A percentile compares a stretch with the other conserved stretches of the same genome.
Conservation (phyloP, 2,888 invertebrate genomes). For the Laspeyria flexula region DNA sequence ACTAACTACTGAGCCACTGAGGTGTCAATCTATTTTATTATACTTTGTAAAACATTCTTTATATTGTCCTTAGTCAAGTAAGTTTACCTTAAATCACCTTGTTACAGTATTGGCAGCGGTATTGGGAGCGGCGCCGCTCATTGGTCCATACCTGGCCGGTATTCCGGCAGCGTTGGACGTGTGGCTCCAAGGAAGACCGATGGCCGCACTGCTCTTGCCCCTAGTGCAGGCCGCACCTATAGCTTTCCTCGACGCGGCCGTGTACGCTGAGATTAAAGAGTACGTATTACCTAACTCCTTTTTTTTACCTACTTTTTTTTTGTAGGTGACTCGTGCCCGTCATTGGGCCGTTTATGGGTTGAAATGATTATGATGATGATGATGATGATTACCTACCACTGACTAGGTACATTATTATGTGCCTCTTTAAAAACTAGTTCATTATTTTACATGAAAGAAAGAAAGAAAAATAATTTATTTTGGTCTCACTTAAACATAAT, state of each 20-base stretch:
- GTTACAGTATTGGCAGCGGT: constrained; percentile 94
- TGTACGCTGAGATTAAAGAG: constrained; percentile 99
- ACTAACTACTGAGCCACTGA: no score
- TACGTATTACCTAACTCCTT: constrained; percentile 68
- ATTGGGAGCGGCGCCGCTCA: constrained; percentile 97
- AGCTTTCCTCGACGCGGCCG: constrained; percentile 96
- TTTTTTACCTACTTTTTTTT: not conserved
- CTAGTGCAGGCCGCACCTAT: constrained; percentile 95
- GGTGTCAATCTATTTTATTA: no score
- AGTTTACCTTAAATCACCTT: not conserved
- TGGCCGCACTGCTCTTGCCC: constrained; percentile 93
- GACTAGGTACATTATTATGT: no score
- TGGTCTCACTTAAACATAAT: no score
- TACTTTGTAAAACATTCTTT: no score
- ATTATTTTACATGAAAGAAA: no score
- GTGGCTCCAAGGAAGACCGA: constrained; percentile 95
- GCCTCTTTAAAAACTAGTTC: no score
- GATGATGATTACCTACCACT: no score
- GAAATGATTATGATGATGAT: no score
- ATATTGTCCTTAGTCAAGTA: not conserved
- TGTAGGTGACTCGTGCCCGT: no score
- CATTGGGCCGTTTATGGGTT: no score
- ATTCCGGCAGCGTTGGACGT: constrained; percentile 97
- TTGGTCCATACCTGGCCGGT: constrained; percentile 98
- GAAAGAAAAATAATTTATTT: no score